Evolutionary conservation across 2,888 invertebrate genomes (phyloP).

Genomic region (Cordilura impudica): DNA sequence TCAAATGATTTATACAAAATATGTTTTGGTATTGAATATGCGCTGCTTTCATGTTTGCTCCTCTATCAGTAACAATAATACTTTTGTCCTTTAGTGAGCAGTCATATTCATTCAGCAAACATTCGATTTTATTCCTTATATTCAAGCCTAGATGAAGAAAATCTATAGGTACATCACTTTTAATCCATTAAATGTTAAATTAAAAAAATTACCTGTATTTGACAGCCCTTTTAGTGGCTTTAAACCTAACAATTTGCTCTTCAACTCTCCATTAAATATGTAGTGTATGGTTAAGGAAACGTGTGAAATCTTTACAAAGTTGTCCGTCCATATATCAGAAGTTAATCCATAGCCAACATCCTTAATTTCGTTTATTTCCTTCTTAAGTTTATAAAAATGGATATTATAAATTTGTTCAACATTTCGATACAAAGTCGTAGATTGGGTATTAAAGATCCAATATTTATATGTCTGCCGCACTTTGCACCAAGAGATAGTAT

Average conservation of each 20-base stretch:
- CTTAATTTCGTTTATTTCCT: no score
- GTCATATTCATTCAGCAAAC: slow-evolving; percentile 35
- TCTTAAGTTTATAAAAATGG: no score
- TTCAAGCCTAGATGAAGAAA: slow-evolving; percentile 7
- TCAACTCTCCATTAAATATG: not conserved
- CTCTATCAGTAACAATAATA: slow-evolving; percentile 36
- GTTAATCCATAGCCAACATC: no score
- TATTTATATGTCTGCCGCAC: no score
- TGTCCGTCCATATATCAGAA: no score
- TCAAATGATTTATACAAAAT: slow-evolving; percentile 34
- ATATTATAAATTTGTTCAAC: no score
- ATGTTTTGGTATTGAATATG: slow-evolving; percentile 39
- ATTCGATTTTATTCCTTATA: slow-evolving; percentile 35
- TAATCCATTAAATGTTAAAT: not conserved
- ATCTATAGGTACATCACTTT: slow-evolving; percentile 1
- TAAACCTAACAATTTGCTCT: not conserved
- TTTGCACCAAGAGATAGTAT: no score
- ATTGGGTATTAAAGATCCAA: no score
- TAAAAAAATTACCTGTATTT: slow-evolving; percentile 8
- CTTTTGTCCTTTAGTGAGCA: slow-evolving; percentile 36
- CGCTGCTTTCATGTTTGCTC: slow-evolving; percentile 33
- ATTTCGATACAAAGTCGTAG: no score
- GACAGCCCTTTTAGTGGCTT: not conserved
- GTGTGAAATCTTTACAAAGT: no score
- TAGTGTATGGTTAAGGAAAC: no score